phyloP scores from a whole-genome alignment of 2,113 vertebrate species.

The Myodes glareolus region DNA sequence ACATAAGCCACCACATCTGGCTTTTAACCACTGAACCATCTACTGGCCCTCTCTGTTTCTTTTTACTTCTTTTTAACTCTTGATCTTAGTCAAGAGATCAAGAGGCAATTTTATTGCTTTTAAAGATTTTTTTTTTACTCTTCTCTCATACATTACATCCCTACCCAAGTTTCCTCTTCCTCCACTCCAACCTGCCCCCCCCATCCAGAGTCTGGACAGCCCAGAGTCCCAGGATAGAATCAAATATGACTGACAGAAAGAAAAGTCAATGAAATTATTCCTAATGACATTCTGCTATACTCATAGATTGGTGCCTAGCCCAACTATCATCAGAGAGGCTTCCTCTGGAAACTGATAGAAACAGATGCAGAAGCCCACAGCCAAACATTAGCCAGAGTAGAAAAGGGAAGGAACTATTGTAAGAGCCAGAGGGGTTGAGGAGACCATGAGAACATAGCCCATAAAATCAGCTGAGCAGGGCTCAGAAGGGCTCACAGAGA shows the following conservation, averaged over 20 bases:
- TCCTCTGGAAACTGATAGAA: neutral
- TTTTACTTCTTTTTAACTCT: neutral
- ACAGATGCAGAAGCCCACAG: neutral
- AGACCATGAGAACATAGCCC: neutral
- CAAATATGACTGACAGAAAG: neutral
- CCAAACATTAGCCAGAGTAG: neutral
- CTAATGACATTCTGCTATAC: neutral
- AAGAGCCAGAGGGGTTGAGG: neutral
- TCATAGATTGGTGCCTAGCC: neutral
- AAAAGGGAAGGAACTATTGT: neutral
- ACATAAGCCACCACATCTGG: neutral
- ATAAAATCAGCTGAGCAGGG: neutral
- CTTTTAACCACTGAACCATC: neutral
- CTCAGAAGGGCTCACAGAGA: neutral
- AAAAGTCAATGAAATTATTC: neutral
- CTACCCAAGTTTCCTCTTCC: neutral
- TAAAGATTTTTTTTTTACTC: neutral
- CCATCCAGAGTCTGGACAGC: neutral
- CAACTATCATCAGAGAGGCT: neutral
- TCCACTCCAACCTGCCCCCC: neutral
- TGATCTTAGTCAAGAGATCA: neutral
- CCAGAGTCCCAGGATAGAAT: neutral
- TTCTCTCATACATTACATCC: neutral
- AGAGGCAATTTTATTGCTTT: neutral
- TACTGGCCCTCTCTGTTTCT: neutral